phyloP scores from a whole-genome alignment of 2,113 vertebrate species.

The Heloderma charlesbogerti region DNA sequence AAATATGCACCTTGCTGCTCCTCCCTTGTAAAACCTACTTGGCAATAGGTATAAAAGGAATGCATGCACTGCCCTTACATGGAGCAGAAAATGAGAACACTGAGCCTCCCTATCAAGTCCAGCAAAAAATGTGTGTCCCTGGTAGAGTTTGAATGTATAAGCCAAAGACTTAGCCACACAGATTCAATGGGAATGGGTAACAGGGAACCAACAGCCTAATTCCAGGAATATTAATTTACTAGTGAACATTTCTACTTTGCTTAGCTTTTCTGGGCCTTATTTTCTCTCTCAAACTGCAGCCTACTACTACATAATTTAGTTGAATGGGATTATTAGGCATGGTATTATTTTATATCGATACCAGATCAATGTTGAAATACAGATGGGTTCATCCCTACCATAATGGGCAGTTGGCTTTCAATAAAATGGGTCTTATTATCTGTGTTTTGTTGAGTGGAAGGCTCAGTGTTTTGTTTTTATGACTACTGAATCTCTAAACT shows the following conservation, averaged over 20 bases:
- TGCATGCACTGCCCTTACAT: background rate
- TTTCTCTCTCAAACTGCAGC: background rate
- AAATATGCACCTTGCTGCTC: background rate
- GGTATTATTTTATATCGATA: background rate
- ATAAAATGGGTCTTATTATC: background rate
- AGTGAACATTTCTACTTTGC: background rate
- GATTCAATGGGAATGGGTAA: background rate
- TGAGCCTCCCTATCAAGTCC: background rate
- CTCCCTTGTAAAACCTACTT: background rate
- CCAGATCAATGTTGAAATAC: background rate
- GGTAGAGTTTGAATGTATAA: background rate
- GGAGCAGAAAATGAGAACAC: background rate
- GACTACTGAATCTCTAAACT: background rate
- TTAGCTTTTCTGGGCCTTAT: background rate
- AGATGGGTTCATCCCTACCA: background rate
- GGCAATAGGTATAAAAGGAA: background rate
- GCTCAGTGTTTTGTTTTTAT: background rate
- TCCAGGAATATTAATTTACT: background rate
- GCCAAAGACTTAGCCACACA: background rate
- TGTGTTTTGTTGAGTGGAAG: background rate
- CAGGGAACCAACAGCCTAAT: background rate
- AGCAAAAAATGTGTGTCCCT: background rate
- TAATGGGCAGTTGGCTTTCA: background rate
- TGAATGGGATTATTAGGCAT: background rate
- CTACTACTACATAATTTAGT: background rate